These are phyloP conservation scores for Spilogale gracilis DNA, from an alignment of 2,113 vertebrate species.

Conservation along the genomic window DNA sequence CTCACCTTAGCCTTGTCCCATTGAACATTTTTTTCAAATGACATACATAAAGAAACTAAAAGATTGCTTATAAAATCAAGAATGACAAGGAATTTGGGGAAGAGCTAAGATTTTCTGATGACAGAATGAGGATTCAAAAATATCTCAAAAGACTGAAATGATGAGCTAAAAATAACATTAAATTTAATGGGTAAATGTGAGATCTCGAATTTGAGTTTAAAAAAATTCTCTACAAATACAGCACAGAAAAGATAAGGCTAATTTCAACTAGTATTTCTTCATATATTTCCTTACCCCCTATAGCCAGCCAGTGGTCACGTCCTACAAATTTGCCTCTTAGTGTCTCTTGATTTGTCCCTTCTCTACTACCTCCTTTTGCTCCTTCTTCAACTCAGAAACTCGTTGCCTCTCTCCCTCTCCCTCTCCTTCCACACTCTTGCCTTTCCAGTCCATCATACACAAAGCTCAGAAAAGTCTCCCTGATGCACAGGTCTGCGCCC, in stretches of 20 bases:
- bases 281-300: not conserved
- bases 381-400: not conserved
- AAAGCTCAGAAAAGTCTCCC: not conserved
- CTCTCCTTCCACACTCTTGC: not conserved
- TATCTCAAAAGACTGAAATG: constrained; percentile 65
- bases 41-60: constrained; percentile 13
- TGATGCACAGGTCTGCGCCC: not conserved
- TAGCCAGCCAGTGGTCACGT: not conserved
- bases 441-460: not conserved
- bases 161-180: constrained; percentile 66
- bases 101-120: constrained; percentile 69
- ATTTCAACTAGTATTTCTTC: not conserved
- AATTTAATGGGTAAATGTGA: constrained; percentile 55
- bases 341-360: not conserved
- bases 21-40: not conserved
- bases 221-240: not conserved
- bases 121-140: constrained; percentile 69
- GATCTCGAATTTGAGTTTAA: constrained; percentile 30
- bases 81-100: constrained; percentile 18
- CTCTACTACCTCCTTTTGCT: not conserved
- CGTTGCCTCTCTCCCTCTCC: not conserved
- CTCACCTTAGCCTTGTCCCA: not conserved
- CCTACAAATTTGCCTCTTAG: not conserved
- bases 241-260: constrained; percentile 5
- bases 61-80: constrained; percentile 49